Evolutionary conservation across 30 jellyfish, hydroid and myxozoan genomes (phyloP).

Genomic region (Aurelia sp.): DNA sequence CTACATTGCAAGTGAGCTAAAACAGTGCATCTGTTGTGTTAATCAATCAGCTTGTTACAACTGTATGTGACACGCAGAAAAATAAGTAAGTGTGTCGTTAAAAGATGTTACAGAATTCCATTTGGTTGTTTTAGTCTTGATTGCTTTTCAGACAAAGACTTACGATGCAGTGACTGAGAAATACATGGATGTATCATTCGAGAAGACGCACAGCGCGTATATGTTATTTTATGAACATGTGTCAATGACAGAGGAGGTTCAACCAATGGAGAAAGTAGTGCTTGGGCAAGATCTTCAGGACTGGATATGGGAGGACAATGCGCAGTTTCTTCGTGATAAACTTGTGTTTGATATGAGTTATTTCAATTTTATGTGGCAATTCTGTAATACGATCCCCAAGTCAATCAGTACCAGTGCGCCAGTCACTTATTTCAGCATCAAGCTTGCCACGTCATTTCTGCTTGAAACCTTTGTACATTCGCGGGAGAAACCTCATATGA

Average conservation of each 20-base stretch:
- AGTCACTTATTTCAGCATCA: slow-evolving; percentile 74
- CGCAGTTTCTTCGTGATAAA: slow-evolving; percentile 87
- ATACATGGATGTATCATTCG: slow-evolving; percentile 96
- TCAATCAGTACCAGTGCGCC: slow-evolving; percentile 49
- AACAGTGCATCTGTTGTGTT: too few species aligned
- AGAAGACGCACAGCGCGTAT: slow-evolving; percentile 97
- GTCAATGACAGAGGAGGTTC: slow-evolving; percentile 65
- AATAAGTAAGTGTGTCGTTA: too few species aligned
- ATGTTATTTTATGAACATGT: slow-evolving; percentile 94
- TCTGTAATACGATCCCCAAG: slow-evolving; percentile 86
- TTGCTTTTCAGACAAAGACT: slow-evolving; percentile 80
- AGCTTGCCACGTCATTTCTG: slow-evolving; percentile 84
- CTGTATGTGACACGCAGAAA: too few species aligned
- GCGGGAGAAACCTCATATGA: slow-evolving; percentile 93
- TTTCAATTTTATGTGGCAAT: slow-evolving; percentile 95
- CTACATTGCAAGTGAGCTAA: too few species aligned
- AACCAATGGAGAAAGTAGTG: slow-evolving; percentile 47
- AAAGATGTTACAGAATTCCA: too few species aligned
- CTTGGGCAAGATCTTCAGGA: slow-evolving; percentile 79
- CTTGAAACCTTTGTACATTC: slow-evolving; percentile 93
- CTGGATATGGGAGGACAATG: slow-evolving; percentile 89
- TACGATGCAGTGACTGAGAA: slow-evolving; percentile 97
- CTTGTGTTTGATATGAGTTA: slow-evolving; percentile 86
- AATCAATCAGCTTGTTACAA: too few species aligned
- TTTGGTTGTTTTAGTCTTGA: neutral